phyloP scores from a whole-genome alignment of 2,888 invertebrate genomes.

The Luperina nickerlii region DNA sequence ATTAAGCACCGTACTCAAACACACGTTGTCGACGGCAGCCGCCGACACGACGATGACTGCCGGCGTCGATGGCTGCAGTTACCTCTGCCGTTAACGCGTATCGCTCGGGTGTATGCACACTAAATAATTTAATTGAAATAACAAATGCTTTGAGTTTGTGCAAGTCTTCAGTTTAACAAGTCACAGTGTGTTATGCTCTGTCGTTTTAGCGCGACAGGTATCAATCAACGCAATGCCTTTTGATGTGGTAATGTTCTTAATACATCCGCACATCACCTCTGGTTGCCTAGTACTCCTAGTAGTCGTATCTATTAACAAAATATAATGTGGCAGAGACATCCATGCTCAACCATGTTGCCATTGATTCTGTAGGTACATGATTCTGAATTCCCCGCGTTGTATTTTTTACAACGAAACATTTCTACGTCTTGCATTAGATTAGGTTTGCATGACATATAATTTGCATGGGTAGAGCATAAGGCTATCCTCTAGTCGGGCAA shows the following conservation, averaged over 20 bases:
- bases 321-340: not conserved
- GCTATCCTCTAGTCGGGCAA: too few species aligned
- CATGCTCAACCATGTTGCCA: not conserved
- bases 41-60: too few species aligned
- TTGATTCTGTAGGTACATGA: not conserved
- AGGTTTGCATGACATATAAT: not conserved
- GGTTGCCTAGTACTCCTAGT: conserved; percentile 17
- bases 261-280: conserved; percentile 17
- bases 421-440: too few species aligned
- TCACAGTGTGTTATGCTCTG: conserved; percentile 1
- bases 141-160: not conserved
- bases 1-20: too few species aligned
- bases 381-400: not conserved
- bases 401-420: not conserved
- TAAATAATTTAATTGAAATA: not conserved
- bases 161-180: conserved; percentile 20
- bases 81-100: too few species aligned
- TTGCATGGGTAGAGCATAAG: not conserved
- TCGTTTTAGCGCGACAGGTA: conserved; percentile 28
- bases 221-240: conserved; percentile 54
- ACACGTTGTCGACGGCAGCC: too few species aligned
- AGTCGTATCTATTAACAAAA: conserved; percentile 13
- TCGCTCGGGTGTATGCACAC: too few species aligned
- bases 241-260: conserved; percentile 56
- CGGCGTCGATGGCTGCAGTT: too few species aligned